A percentile compares a stretch with the other conserved stretches of the same genome.
phyloP scores from a whole-genome alignment of 1,140 invertebrate genomes.

The Piezodorus guildinii region DNA sequence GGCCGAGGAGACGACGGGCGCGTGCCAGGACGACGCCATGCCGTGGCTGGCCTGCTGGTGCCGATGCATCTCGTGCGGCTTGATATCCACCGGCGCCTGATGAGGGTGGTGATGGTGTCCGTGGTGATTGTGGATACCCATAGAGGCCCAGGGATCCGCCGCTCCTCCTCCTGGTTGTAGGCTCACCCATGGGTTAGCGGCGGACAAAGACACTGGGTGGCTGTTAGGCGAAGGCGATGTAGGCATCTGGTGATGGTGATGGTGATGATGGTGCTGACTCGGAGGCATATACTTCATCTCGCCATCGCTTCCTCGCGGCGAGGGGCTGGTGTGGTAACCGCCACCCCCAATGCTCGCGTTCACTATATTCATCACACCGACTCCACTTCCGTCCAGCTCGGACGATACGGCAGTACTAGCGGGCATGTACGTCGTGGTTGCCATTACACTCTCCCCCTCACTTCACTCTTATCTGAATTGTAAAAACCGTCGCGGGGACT shows the following conservation, averaged over 20 bases:
- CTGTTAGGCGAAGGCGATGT: conserved; percentile 44
- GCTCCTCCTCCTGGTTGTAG: conserved; percentile 49
- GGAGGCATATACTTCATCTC: conserved; percentile 90
- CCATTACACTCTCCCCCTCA: conserved; percentile 42
- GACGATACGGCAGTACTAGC: conserved; percentile 54
- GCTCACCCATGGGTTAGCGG: conserved; percentile 71
- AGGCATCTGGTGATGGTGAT: conserved; percentile 58
- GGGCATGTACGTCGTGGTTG: conserved; percentile 74
- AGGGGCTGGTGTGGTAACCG: conserved; percentile 56
- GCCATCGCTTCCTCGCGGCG: conserved; percentile 63
- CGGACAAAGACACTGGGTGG: conserved; percentile 45
- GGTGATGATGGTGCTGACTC: conserved; percentile 59
- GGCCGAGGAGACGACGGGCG: conserved; percentile 65
- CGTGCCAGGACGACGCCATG: conserved; percentile 67
- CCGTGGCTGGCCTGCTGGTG: conserved; percentile 37
- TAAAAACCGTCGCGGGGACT: conserved; percentile 33
- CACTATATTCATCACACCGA: conserved; percentile 50
- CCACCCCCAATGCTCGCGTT: conserved; percentile 39
- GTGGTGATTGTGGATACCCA: conserved; percentile 53
- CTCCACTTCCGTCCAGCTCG: conserved; percentile 62
- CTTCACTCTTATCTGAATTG: conserved; percentile 28
- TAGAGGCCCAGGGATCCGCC: conserved; percentile 68
- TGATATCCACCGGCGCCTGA: conserved; percentile 37
- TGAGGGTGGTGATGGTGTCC: conserved; percentile 50
- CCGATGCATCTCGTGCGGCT: conserved; percentile 39